Evolutionary conservation across 2,888 invertebrate species (phyloP).

Genomic region (Dryobotodes eremita): DNA sequence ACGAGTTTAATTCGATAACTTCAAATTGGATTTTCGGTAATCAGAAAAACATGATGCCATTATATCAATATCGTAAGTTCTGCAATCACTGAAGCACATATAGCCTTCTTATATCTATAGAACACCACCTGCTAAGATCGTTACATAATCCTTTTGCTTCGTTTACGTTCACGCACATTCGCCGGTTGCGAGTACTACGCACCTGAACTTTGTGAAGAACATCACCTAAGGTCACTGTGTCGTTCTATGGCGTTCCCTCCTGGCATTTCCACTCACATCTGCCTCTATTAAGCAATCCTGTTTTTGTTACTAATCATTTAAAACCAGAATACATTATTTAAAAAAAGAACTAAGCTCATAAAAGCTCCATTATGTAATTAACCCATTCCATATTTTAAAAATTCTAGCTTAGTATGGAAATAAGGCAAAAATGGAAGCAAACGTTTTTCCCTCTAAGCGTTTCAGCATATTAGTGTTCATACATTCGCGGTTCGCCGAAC

Average conservation of each 20-base stretch:
- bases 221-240: neutral
- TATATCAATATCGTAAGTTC: neutral
- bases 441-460: constrained; percentile 35
- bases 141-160: neutral
- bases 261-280: neutral
- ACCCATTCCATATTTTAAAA: constrained; percentile 21
- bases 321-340: neutral
- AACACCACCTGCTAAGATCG: neutral
- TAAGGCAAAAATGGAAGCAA: constrained; percentile 40
- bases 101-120: neutral
- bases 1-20: neutral
- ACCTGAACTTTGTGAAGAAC: neutral
- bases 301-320: neutral
- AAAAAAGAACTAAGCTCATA: neutral
- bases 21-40: constrained; percentile 3
- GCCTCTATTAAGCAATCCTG: neutral
- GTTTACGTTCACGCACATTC: neutral
- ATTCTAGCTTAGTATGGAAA: constrained; percentile 42
- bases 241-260: neutral
- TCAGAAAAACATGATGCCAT: neutral
- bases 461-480: constrained; percentile 31
- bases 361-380: constrained; percentile 17
- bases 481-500: constrained; percentile 18
- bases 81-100: neutral
- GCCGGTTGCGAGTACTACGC: neutral